Evolutionary conservation across 1,140 invertebrate genomes (phyloP).

Genomic region (Periplaneta americana): DNA sequence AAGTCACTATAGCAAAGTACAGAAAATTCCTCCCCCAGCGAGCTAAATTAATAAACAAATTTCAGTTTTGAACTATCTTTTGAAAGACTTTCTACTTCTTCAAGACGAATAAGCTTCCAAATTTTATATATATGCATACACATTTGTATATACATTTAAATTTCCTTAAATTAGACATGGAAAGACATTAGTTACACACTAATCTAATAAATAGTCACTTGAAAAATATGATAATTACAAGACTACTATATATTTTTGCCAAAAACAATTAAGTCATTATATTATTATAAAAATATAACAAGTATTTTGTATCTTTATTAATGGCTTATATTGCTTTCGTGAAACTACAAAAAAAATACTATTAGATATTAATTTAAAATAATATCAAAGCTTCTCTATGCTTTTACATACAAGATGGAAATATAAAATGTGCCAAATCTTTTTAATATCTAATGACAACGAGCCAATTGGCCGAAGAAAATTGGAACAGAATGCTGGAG

Average conservation of each 20-base stretch:
- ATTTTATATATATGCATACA: too few species aligned
- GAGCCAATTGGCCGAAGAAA: neutral
- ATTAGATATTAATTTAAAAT: neutral
- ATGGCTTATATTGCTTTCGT: neutral
- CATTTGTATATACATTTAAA: too few species aligned
- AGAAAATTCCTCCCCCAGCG: too few species aligned
- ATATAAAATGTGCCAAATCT: neutral
- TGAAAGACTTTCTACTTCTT: too few species aligned
- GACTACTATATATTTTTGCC: neutral
- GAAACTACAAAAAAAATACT: neutral
- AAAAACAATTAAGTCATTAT: neutral
- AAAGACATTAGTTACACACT: too few species aligned
- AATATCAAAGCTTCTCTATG: neutral
- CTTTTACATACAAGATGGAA: neutral
- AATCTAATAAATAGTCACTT: too few species aligned
- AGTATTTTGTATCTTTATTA: neutral
- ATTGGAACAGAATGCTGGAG: neutral
- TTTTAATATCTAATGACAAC: neutral
- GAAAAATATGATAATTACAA: too few species aligned
- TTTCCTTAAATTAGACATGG: too few species aligned
- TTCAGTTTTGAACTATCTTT: too few species aligned
- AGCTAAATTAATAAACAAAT: too few species aligned
- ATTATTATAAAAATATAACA: neutral
- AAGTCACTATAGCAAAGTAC: too few species aligned
- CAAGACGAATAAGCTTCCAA: too few species aligned